Percentiles rank a stretch among this genome's conserved stretches.
Conservation (phyloP, 2,113 vertebrate genomes). For the Oreochromis tanganicae region DNA sequence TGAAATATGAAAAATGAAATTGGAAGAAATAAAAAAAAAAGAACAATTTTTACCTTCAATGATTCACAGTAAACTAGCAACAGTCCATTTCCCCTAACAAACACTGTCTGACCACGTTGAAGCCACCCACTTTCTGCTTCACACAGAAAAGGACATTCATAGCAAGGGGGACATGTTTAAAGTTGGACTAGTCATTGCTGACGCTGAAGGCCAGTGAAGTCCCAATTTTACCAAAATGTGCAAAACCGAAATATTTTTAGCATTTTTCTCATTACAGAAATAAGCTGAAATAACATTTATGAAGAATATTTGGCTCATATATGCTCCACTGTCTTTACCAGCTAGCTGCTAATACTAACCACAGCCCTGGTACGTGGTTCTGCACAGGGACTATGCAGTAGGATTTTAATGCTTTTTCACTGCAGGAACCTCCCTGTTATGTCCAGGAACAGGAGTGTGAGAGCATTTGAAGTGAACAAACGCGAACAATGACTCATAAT, state of each 20-base stretch:
- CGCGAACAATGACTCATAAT: no score
- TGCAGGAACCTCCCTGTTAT: background rate
- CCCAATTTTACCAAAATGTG: background rate
- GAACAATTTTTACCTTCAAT: background rate
- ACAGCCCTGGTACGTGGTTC: background rate
- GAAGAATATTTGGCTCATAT: background rate
- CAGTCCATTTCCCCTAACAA: background rate
- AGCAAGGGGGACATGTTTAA: background rate
- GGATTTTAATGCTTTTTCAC: background rate
- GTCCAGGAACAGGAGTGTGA: background rate
- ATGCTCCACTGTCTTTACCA: background rate
- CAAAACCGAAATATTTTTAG: background rate
- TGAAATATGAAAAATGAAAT: background rate
- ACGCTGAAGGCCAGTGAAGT: background rate
- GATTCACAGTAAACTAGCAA: background rate
- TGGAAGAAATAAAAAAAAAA: background rate
- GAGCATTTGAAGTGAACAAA: background rate
- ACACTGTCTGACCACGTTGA: background rate
- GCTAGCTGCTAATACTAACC: background rate
- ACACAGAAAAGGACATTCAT: background rate
- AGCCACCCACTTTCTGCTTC: background rate
- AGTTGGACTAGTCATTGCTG: background rate
- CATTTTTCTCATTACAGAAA: background rate
- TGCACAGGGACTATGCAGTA: background rate
- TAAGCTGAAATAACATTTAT: background rate